phyloP scores from a whole-genome alignment of 2,797 vertebrate species.

The Lagodon rhomboides region DNA sequence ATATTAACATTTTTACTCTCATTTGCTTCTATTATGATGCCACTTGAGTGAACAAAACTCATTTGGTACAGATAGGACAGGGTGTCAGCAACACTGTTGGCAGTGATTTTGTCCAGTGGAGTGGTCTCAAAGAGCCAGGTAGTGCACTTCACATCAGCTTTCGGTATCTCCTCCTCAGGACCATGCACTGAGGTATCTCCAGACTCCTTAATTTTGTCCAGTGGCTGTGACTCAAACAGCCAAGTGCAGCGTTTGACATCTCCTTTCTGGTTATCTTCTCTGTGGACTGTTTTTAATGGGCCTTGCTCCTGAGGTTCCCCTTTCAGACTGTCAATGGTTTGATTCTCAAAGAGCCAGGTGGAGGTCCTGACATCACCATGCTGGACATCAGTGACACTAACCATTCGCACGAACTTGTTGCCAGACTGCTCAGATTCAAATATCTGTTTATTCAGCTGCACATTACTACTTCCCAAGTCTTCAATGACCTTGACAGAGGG shows the following conservation, averaged over 20 bases:
- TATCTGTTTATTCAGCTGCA: conserved; percentile 87
- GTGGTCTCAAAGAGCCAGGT: conserved; percentile 95
- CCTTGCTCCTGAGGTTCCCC: conserved; percentile 85
- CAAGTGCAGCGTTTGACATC: conserved; percentile 95
- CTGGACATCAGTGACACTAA: conserved; percentile 92
- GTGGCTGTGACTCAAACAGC: conserved; percentile 93
- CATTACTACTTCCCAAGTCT: conserved; percentile 86
- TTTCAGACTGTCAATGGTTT: conserved; percentile 88
- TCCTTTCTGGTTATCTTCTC: conserved; percentile 91
- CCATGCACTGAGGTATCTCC: conserved; percentile 57
- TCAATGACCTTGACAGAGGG: conserved; percentile 81
- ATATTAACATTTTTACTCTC: conserved; percentile 88
- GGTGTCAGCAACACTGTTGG: conserved; percentile 84
- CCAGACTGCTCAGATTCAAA: conserved; percentile 88
- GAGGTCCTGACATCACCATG: conserved; percentile 91
- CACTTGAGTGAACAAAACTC: conserved; percentile 87
- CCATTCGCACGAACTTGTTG: conserved; percentile 89
- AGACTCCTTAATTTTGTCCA: conserved; percentile 89
- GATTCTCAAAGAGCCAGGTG: conserved; percentile 95
- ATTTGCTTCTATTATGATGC: conserved; percentile 92
- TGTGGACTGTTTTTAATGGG: conserved; percentile 87
- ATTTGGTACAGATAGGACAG: conserved; percentile 84
- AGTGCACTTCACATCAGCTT: conserved; percentile 90
- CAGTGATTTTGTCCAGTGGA: conserved; percentile 86
- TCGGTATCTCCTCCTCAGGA: conserved; percentile 80